These are phyloP conservation scores for Brevipalpus yothersi DNA, from an alignment of 1,140 invertebrate species.

Conservation along the genomic window DNA sequence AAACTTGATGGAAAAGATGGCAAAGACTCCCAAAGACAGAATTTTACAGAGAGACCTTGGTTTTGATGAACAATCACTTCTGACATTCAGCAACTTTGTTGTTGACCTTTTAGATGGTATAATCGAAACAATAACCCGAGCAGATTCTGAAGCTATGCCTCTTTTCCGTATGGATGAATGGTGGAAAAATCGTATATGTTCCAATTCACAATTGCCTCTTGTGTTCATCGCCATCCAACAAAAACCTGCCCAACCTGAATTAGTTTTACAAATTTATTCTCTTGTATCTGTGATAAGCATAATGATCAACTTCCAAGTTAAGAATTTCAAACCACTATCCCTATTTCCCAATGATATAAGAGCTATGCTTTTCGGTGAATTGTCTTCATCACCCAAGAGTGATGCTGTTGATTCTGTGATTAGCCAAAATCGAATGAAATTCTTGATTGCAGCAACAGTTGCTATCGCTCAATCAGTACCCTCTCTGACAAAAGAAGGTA, in stretches of 20 bases:
- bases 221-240: slow-evolving; percentile 49
- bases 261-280: slow-evolving; percentile 51
- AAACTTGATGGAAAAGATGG: slow-evolving; percentile 55
- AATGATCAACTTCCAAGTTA: slow-evolving; percentile 48
- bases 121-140: slow-evolving; percentile 3
- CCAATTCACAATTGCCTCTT: slow-evolving; percentile 24
- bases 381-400: slow-evolving; percentile 8
- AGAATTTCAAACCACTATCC: slow-evolving; percentile 37
- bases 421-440: slow-evolving; percentile 18
- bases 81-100: slow-evolving; percentile 41
- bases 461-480: slow-evolving; percentile 16
- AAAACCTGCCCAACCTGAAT: slow-evolving; percentile 39
- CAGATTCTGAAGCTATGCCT: slow-evolving; percentile 18
- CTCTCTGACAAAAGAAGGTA: neutral
- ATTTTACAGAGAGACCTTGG: slow-evolving; percentile 30
- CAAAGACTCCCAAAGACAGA: slow-evolving; percentile 58
- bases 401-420: slow-evolving; percentile 18
- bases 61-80: slow-evolving; percentile 37
- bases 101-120: slow-evolving; percentile 7
- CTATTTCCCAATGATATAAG: slow-evolving; percentile 46
- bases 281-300: slow-evolving; percentile 45
- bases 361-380: slow-evolving; percentile 22
- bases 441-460: slow-evolving; percentile 20
- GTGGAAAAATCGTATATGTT: slow-evolving; percentile 16
- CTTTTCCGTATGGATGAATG: slow-evolving; percentile 20